Conservation (phyloP, 2,888 invertebrate genomes). For the Acleris laterana region DNA sequence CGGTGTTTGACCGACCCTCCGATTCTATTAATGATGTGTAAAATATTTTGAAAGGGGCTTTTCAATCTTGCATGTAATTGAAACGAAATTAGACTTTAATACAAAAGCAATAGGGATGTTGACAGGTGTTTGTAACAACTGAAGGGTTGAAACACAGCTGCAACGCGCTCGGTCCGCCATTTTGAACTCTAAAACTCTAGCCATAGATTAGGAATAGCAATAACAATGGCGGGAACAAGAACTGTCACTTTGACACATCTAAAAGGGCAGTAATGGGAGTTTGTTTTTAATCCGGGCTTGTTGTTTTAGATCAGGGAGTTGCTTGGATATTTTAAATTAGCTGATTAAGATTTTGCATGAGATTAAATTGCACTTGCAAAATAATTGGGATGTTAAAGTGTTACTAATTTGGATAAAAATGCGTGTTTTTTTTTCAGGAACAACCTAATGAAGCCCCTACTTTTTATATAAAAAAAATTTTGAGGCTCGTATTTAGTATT, state of each 20-base stretch:
- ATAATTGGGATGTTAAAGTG: constrained; percentile 24
- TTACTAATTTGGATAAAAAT: constrained; percentile 3
- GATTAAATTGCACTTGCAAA: constrained; percentile 27
- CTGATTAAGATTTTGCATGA: constrained; percentile 36
- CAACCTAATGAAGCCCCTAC: background rate
- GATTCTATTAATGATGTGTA: constrained; percentile 71
- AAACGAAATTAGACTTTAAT: constrained; percentile 16
- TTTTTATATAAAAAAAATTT: too few species aligned
- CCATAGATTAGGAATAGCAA: constrained; percentile 10
- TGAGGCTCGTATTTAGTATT: too few species aligned
- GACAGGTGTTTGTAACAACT: constrained; percentile 3
- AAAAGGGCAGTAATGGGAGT: constrained; percentile 65
- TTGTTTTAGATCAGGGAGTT: constrained; percentile 58
- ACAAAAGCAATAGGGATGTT: background rate
- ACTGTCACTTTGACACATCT: constrained; percentile 75
- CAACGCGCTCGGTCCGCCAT: constrained; percentile 12
- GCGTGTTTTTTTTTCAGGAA: constrained; percentile 1
- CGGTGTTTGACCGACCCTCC: constrained; percentile 65
- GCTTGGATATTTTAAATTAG: constrained; percentile 39
- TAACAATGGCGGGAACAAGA: constrained; percentile 54
- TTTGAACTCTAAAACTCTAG: constrained; percentile 27
- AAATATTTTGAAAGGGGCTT: constrained; percentile 57
- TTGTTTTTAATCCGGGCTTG: constrained; percentile 69
- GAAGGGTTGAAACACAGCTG: constrained; percentile 30
- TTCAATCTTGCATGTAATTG: constrained; percentile 35